Evolutionary conservation across 2,888 invertebrate genomes (phyloP).

Genomic region (Penaeus monodon): DNA sequence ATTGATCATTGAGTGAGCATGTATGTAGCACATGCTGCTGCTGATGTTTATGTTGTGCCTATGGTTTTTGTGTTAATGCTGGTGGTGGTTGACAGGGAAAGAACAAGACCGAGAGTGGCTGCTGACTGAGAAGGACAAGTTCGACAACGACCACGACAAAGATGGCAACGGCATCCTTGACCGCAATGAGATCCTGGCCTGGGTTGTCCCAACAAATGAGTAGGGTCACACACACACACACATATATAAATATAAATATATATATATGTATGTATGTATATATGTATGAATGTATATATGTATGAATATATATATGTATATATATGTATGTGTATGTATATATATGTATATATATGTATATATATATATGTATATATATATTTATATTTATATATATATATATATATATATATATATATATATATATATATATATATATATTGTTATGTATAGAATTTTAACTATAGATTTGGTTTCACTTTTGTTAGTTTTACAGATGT

Average conservation of each 20-base stretch:
- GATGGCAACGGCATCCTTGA: conserved; percentile 86
- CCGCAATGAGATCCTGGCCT: conserved; percentile 83
- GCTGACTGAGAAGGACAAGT: conserved; percentile 82
- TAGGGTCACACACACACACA: conserved; percentile 71
- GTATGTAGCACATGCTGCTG: not conserved
- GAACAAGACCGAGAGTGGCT: conserved; percentile 82
- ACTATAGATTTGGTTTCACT: too few relatives aligned
- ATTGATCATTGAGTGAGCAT: not conserved
- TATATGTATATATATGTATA: too few relatives aligned
- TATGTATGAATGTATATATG: too few relatives aligned
- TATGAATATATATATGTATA: too few relatives aligned
- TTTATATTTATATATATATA: too few relatives aligned
- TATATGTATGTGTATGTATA: too few relatives aligned
- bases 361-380: too few relatives aligned
- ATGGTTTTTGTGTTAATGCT: not conserved
- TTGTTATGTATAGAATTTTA: too few relatives aligned
- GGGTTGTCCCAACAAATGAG: conserved; percentile 93
- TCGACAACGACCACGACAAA: conserved; percentile 86
- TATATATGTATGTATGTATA: too few relatives aligned
- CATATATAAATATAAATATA: not conserved
- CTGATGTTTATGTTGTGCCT: not conserved
- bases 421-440: too few relatives aligned
- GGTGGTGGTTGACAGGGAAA: conserved; percentile 70
- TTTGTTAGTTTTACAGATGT: too few relatives aligned
- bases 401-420: too few relatives aligned